Percentiles rank a stretch among this genome's conserved stretches.
Conservation (phyloP, 2,797 vertebrate genomes). For the Spinus pinus region DNA sequence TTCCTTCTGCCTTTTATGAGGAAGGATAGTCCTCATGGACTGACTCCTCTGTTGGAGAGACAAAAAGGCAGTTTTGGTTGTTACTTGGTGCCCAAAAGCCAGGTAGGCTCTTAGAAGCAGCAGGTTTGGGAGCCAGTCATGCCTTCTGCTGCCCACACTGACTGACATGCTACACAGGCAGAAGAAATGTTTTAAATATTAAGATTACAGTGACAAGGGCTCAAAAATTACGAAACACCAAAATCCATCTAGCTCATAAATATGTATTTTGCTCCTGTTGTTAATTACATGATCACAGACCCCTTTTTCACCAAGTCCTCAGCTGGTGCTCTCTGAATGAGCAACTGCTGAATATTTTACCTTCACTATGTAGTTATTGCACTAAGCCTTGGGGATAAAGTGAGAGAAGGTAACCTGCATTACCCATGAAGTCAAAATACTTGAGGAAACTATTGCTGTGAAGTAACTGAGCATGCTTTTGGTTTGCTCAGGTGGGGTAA, state of each 20-base stretch:
- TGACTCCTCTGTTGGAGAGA: neutral
- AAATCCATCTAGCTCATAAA: constrained; percentile 18
- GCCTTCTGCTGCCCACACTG: neutral
- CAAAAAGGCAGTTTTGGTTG: neutral
- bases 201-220: neutral
- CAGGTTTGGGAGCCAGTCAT: neutral
- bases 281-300: constrained; percentile 13
- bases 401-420: neutral
- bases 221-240: constrained; percentile 22
- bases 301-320: neutral
- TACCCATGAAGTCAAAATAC: neutral
- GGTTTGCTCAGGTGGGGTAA: neutral
- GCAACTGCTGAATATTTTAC: neutral
- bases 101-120: neutral
- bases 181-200: neutral
- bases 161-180: neutral
- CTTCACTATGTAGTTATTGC: neutral
- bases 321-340: neutral
- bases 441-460: neutral
- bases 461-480: neutral
- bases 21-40: neutral
- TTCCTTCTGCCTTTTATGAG: neutral
- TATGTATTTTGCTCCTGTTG: neutral
- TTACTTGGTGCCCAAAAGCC: neutral
- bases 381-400: neutral